Evolutionary conservation across 2,888 invertebrate species (phyloP), one percentile per base, ranked within the genome.

Genomic region (Strigamia maritima): DNA sequence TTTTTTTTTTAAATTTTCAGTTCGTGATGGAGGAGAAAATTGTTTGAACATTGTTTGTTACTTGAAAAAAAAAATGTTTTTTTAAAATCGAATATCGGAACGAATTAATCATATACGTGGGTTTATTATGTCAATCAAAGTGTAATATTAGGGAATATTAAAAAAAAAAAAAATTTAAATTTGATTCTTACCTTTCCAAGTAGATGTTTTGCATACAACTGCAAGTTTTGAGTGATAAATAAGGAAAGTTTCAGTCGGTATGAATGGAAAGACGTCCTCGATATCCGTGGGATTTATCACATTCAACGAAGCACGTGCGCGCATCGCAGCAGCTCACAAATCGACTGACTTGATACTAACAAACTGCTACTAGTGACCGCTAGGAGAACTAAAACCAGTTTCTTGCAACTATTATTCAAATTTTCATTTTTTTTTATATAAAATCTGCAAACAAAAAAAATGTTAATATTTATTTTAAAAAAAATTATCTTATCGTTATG

Each of bases 281-380:
- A 24, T 60, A 60, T 60, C 60, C 60, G 60, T 60, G 22, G 60
- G 60, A 60, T 60, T 24, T 60, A 24, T 24, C 60, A 60, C 60
- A 60, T 60, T 24, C 60, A 22, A 24, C 8, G 6, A 19, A 60
- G 60, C 60, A 60, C 60, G 60, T 60, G 60, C 60, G 60, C 60
- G 60, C 60, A 60, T 24, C 60, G 60, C 60, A 60, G 60, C 60
- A 24, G 60, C 24, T 60, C 60, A 24, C 60, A 60, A 60, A 60
- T 60, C 60, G 60, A 60, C 60, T 60, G 60, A 60, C 60, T 60
- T 24, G 22, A 44, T 60, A 24, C 60, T 22, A 60, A 60, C 60
- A 19, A 16, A 60, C 24, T 60, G 60, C 60, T 24, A 60, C 60
- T 60, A 60, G 60, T 60, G 60, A 60, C 60, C 60, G 60, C 60